Evolutionary conservation across 2,888 invertebrate genomes (phyloP), one percentile per base, ranked within the genome.

Genomic region (Odontocolon sp.): DNA sequence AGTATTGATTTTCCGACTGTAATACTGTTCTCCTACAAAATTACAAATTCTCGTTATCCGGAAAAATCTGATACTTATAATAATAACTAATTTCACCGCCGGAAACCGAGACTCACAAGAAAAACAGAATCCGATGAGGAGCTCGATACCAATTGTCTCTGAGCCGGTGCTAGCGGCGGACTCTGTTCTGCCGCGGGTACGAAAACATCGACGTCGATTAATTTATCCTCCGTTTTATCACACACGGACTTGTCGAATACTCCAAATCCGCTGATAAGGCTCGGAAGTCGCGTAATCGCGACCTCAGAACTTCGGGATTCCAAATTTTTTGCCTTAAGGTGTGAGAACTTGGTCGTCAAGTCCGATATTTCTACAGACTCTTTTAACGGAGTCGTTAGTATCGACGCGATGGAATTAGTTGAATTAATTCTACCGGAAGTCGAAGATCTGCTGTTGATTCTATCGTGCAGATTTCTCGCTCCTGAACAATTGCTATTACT

Each of bases 111-210:
- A 80, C 86, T 87, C 82, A 88, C 88, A 61, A 66, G 28, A 68
- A 85, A 88, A 33, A 87, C 86, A 47, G 87, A 87, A 78, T 88
- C 86, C 2, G 81, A 80, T 6, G 85, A 85, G 28, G 70, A 71
- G 63, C 81, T 81, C 2, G 82, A 82, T 50, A 28, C 23, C 9
- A 74, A 81, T 67, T 70, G 36, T 45, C 36, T 56, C 31, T 18
- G 57, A 23, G 6, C 40, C 6, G 36, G 68, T 23, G 72, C 45
- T 0, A 14, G 3, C 2, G 67, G 11, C 8, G 63, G 50, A n/a
- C 42, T 71, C 40, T 23, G 28, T 6, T 66, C 47, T 5, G 23
- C n/a, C 14, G 1, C 50, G n/a, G 81, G 78, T 11, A 75, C 40
- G 45, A 82, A 85, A 52, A 81, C 57, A 80, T 87, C 86, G 5